These are phyloP conservation scores for Drosophila sturtevanti DNA, from an alignment of 1,140 invertebrate species.

Conservation along the genomic window DNA sequence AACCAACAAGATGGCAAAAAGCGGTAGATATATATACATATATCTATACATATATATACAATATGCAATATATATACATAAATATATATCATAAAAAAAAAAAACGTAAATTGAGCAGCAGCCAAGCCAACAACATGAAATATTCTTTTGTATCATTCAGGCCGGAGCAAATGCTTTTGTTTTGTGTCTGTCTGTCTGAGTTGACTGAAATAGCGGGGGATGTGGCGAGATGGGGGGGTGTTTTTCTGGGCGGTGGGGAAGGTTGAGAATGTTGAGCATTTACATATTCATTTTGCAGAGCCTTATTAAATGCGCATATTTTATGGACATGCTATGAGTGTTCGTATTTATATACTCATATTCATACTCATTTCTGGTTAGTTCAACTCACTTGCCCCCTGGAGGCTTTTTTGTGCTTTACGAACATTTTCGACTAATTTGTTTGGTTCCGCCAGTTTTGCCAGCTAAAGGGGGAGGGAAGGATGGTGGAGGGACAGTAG, in stretches of 20 bases:
- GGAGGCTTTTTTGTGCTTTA: conserved; percentile 1
- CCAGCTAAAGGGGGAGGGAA: background rate
- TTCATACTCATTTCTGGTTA: conserved; percentile 34
- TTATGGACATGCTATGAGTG: conserved; percentile 53
- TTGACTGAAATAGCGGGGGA: background rate
- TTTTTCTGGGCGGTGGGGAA: too few species aligned
- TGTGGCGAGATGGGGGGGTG: background rate
- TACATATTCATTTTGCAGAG: conserved; percentile 60
- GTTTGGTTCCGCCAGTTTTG: conserved; percentile 17
- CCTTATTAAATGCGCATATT: conserved; percentile 79
- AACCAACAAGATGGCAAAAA: conserved; percentile 43
- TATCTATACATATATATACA: background rate
- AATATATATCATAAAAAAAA: conserved; percentile 3
- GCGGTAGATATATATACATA: background rate
- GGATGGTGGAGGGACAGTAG: too few species aligned
- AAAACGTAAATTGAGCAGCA: conserved; percentile 60
- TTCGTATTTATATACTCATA: conserved; percentile 36
- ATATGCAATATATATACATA: background rate
- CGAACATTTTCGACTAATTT: conserved; percentile 57
- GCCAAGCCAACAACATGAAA: conserved; percentile 57
- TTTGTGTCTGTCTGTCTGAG: conserved; percentile 33
- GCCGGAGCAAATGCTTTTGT: conserved; percentile 46
- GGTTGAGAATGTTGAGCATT: too few species aligned
- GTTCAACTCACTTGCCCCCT: conserved; percentile 35
- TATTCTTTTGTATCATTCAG: conserved; percentile 55